Conservation (phyloP, 2,113 vertebrate genomes). For the Rhineura floridana region DNA sequence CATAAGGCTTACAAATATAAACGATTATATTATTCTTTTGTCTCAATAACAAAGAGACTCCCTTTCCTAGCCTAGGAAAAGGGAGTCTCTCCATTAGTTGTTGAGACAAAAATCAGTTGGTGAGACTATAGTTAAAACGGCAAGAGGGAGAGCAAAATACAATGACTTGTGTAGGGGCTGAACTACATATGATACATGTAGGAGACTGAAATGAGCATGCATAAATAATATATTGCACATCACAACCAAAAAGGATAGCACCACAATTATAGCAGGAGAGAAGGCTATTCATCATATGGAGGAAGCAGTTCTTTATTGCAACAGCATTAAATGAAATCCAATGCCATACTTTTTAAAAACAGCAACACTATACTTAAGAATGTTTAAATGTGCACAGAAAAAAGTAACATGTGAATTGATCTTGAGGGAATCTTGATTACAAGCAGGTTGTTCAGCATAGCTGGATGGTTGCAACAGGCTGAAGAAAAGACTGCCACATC, state of each 20-base stretch:
- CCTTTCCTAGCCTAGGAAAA: too few relatives aligned
- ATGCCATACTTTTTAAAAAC: not conserved
- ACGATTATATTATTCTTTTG: too few relatives aligned
- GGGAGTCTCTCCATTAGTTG: not conserved
- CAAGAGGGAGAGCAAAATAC: not conserved
- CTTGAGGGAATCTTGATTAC: not conserved
- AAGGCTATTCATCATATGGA: not conserved
- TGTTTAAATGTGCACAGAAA: not conserved
- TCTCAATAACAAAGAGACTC: too few relatives aligned
- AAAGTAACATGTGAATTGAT: not conserved
- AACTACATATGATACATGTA: not conserved
- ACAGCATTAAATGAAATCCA: not conserved
- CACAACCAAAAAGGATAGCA: not conserved
- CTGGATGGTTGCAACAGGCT: not conserved
- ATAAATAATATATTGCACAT: not conserved
- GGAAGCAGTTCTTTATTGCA: not conserved
- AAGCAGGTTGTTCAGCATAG: not conserved
- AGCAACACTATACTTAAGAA: not conserved
- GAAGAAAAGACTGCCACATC: not conserved
- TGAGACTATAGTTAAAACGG: not conserved
- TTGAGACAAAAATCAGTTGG: not conserved
- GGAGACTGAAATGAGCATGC: too few relatives aligned
- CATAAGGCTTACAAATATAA: not conserved
- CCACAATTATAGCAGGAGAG: not conserved
- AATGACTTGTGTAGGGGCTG: not conserved